Evolutionary conservation across 2,113 vertebrate genomes (phyloP), one percentile per base, ranked within the genome.

Genomic region (Corythoichthys intestinalis): DNA sequence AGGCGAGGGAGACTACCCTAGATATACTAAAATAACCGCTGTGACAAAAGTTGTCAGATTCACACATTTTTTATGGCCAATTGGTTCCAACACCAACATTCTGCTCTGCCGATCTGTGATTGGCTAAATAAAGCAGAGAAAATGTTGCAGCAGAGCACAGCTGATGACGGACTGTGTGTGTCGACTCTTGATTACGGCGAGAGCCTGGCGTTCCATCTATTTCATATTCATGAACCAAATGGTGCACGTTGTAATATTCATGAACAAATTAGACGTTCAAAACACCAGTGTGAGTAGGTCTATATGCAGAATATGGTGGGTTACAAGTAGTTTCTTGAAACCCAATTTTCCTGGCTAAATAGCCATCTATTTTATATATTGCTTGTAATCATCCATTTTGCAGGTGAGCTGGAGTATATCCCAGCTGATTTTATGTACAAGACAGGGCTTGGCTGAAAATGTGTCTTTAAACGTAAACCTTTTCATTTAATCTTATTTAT

Each of bases 221-320:
- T 85, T 88, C 81, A 89, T 89, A 90, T 90, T 88, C 85, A 90
- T 90, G 85, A 90, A 86, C 87, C 87, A 89, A 90, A 90, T 89
- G 86, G 86, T 80, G 84, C 78, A 34, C 46, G 67, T 83, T 90
- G 86, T 85, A 86, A 89, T 86, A 89, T 90, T 88, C 82, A 90
- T 87, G 83, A 82, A 78, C 49, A 88, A 84, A 88, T 90, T 89
- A 89, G 79, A 78, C 50, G 78, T 82, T 80, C 37, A 85, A 84
- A 88, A 88, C 82, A 86, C 64, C 78, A 75, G 78, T 73, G 81
- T 65, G 81, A 85, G 75, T 7, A 20, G 67, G 65, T 56, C 69
- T 28, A 61, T 62, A 73, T 72, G 71, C 48, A 64, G 62, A 76
- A 81, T 71, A 70, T 66, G 75, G 2, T n/a, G 69, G 61, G 67